phyloP scores from a whole-genome alignment of 2,888 invertebrate species.

The Seira sanloemensis region DNA sequence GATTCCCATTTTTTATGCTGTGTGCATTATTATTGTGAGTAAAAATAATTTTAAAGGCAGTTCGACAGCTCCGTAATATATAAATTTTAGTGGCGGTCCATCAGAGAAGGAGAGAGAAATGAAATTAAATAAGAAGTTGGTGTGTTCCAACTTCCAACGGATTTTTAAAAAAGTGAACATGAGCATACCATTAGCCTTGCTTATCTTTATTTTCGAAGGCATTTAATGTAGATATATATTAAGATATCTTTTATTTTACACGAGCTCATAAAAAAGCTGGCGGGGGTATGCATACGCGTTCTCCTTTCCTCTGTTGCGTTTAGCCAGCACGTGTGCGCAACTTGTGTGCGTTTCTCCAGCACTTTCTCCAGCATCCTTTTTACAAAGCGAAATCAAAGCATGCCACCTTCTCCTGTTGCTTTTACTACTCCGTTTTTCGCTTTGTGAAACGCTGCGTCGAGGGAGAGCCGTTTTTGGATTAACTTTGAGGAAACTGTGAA shows the following conservation, averaged over 20 bases:
- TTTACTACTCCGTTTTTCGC: neutral
- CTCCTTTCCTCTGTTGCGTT: constrained; percentile 11
- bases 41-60: too few relatives aligned
- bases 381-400: neutral
- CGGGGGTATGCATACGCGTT: neutral
- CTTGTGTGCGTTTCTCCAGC: constrained; percentile 44
- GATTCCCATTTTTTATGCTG: neutral
- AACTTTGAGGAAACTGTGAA: neutral
- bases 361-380: constrained; percentile 26
- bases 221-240: too few relatives aligned
- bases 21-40: too few relatives aligned
- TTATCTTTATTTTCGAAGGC: too few relatives aligned
- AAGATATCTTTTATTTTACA: too few relatives aligned
- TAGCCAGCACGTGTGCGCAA: constrained; percentile 61
- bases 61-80: too few relatives aligned
- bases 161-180: too few relatives aligned
- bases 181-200: too few relatives aligned
- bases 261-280: too few relatives aligned
- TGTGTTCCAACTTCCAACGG: too few relatives aligned
- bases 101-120: neutral
- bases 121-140: neutral
- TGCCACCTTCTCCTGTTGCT: constrained; percentile 59
- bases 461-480: neutral
- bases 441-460: constrained; percentile 16
- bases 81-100: neutral